phyloP scores from a whole-genome alignment of 2,113 vertebrate species.

The Caloenas nicobarica region DNA sequence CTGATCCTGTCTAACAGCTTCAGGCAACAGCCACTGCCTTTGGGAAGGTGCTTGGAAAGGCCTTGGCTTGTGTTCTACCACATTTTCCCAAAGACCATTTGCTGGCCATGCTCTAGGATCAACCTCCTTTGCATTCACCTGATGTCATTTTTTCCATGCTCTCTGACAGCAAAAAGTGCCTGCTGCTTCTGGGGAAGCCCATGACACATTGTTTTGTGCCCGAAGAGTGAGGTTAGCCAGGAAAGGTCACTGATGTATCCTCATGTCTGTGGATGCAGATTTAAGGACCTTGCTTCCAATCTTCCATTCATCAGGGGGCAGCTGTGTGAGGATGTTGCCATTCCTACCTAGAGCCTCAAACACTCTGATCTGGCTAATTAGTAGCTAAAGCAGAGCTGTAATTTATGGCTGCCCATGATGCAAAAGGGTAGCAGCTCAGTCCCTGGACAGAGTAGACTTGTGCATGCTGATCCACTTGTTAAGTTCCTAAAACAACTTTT shows the following conservation, averaged over 20 bases:
- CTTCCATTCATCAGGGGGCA: not conserved
- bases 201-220: not conserved
- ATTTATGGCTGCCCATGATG: not conserved
- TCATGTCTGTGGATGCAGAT: not conserved
- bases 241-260: not conserved
- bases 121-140: not conserved
- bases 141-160: not conserved
- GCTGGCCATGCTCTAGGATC: not conserved
- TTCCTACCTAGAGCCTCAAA: not conserved
- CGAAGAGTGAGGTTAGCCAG: not conserved
- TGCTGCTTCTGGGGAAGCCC: not conserved
- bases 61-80: not conserved
- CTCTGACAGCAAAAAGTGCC: not conserved
- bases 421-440: not conserved
- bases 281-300: not conserved
- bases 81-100: not conserved
- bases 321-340: not conserved
- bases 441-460: not conserved
- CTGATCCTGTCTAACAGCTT: not conserved
- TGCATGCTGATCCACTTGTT: not conserved
- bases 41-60: not conserved
- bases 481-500: conserved; percentile 24
- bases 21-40: not conserved
- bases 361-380: not conserved
- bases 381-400: not conserved